phyloP scores from a whole-genome alignment of 2,797 vertebrate species.

The Danio albolineatus region DNA sequence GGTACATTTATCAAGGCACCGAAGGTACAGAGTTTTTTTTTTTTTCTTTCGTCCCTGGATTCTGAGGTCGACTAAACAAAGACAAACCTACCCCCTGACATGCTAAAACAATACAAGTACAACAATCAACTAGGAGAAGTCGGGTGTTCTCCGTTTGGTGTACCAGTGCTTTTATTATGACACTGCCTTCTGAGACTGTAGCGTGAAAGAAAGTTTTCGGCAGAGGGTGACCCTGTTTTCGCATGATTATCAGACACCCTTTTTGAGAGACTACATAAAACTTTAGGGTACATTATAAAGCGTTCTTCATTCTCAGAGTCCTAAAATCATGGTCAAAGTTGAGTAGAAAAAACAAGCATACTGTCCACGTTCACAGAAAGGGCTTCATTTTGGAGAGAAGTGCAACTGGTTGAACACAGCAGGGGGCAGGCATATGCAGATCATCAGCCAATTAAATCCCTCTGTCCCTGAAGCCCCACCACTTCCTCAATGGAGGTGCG shows the following conservation, averaged over 20 bases:
- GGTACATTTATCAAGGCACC: slow-evolving; percentile 92
- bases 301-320: slow-evolving; percentile 57
- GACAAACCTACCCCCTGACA: slow-evolving; percentile 74
- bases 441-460: slow-evolving; percentile 34
- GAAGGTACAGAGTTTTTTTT: slow-evolving; percentile 72
- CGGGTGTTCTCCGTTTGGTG: slow-evolving; percentile 65
- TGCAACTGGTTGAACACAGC: slow-evolving; percentile 34
- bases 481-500: slow-evolving; percentile 91
- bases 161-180: slow-evolving; percentile 76
- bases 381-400: slow-evolving; percentile 37
- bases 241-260: slow-evolving; percentile 54
- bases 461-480: slow-evolving; percentile 26
- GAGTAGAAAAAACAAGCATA: slow-evolving; percentile 74
- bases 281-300: slow-evolving; percentile 55
- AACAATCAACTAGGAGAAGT: slow-evolving; percentile 54
- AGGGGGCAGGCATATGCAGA: slow-evolving; percentile 44
- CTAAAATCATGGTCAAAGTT: slow-evolving; percentile 61
- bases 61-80: slow-evolving; percentile 77
- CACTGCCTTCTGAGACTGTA: slow-evolving; percentile 41
- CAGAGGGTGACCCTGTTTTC: slow-evolving; percentile 55
- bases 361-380: slow-evolving; percentile 71
- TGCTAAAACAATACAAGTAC: slow-evolving; percentile 69
- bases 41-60: slow-evolving; percentile 79
- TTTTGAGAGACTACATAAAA: slow-evolving; percentile 68
- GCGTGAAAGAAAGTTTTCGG: slow-evolving; percentile 53